These are phyloP conservation scores for Speoplatyrhinus poulsoni DNA, from an alignment of 2,113 vertebrate genomes.

Conservation along the genomic window DNA sequence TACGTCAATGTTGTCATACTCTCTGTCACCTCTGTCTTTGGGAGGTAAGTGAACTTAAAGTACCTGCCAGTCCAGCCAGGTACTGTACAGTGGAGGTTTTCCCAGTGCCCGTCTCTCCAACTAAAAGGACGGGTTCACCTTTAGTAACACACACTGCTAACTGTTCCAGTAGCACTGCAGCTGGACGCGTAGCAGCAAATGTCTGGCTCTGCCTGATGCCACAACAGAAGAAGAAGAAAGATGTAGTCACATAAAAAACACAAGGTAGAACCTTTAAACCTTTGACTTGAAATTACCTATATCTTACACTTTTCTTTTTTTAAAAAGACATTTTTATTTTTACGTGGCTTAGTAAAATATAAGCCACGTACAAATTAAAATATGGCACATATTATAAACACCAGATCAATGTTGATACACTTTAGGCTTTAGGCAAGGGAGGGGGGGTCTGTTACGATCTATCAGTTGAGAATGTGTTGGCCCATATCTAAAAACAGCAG, in stretches of 20 bases:
- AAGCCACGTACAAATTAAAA: too few relatives aligned
- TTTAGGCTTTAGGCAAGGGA: too few relatives aligned
- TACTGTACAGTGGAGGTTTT: slow-evolving; percentile 96
- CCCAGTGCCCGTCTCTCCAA: slow-evolving; percentile 95
- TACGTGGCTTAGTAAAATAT: too few relatives aligned
- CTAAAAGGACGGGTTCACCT: slow-evolving; percentile 89
- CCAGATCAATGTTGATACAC: too few relatives aligned
- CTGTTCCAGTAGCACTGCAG: slow-evolving; percentile 90
- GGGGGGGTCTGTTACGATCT: not conserved
- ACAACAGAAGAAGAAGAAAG: not conserved
- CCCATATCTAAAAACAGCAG: slow-evolving; percentile 2
- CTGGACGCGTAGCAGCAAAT: slow-evolving; percentile 91
- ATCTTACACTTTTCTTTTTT: too few relatives aligned
- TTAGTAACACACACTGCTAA: slow-evolving; percentile 87
- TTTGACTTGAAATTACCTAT: not conserved
- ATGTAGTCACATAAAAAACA: not conserved
- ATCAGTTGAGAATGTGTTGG: slow-evolving; percentile 5
- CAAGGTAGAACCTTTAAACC: not conserved
- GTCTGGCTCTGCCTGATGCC: slow-evolving; percentile 78
- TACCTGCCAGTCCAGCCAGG: slow-evolving; percentile 89
- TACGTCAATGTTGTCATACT: too few relatives aligned
- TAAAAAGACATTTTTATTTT: too few relatives aligned
- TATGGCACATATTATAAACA: too few relatives aligned
- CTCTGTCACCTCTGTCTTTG: too few relatives aligned
- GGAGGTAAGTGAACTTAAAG: slow-evolving; percentile 10